phyloP scores from a whole-genome alignment of 2,797 vertebrate species.

The Oreochromis grahami region DNA sequence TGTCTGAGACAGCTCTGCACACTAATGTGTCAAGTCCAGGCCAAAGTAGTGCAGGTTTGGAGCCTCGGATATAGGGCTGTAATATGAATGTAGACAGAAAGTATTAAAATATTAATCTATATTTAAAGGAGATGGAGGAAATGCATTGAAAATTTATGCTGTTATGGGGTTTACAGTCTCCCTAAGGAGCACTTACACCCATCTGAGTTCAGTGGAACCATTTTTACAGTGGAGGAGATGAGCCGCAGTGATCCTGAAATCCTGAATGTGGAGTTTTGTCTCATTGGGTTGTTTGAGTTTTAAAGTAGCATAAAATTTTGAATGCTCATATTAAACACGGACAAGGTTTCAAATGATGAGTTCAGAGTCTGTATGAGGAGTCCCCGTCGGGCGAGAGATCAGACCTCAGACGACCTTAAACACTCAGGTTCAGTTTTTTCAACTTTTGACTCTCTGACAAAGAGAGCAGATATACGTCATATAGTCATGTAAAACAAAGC shows the following conservation, averaged over 20 bases:
- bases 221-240: background rate
- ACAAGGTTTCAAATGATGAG: background rate
- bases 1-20: background rate
- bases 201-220: background rate
- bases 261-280: background rate
- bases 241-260: background rate
- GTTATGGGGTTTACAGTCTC: conserved; percentile 20
- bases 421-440: fast-evolving
- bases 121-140: conserved; percentile 17
- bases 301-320: background rate
- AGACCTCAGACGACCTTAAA: fast-evolving
- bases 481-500: background rate
- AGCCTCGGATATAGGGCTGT: background rate
- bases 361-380: background rate
- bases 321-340: background rate
- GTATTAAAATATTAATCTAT: conserved; percentile 53
- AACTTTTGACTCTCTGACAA: background rate
- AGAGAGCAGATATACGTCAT: background rate
- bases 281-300: background rate
- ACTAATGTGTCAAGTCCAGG: background rate
- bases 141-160: conserved; percentile 39
- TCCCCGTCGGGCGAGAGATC: fast-evolving
- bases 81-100: conserved; percentile 23
- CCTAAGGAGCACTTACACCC: background rate
- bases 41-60: background rate